Conservation (phyloP, 1,140 invertebrate genomes). For the Bombus picipes region DNA sequence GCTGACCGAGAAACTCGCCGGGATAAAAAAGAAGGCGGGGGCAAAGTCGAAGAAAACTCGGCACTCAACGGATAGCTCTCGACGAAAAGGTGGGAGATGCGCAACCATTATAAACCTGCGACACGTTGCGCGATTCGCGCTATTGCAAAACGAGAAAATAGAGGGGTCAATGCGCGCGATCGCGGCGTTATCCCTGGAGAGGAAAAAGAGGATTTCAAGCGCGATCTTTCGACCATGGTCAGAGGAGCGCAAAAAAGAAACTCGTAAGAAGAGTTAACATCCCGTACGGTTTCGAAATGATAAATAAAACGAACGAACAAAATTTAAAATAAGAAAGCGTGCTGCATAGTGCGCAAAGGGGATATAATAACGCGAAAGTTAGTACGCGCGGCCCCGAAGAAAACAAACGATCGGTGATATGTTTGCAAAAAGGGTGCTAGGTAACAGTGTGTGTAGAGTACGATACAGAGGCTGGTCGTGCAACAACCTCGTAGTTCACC, state of each 20-base stretch:
- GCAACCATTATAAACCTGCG: slow-evolving; percentile 1
- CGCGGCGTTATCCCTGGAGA: neutral
- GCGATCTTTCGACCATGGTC: neutral
- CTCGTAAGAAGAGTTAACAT: neutral
- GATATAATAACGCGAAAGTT: slow-evolving; percentile 52
- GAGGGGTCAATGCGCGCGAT: neutral
- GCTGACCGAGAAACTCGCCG: slow-evolving; percentile 51
- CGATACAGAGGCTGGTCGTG: slow-evolving; percentile 45
- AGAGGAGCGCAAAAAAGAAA: neutral
- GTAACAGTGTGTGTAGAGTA: slow-evolving; percentile 16
- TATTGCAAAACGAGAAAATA: slow-evolving; percentile 10
- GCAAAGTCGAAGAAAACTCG: slow-evolving; percentile 45
- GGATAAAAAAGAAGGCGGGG: slow-evolving; percentile 44
- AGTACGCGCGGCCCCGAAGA: slow-evolving; percentile 35
- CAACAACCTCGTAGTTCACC: slow-evolving; percentile 50
- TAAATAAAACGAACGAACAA: neutral
- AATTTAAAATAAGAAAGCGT: neutral
- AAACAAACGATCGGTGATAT: slow-evolving; percentile 23
- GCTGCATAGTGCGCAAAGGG: no score
- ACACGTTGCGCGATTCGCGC: slow-evolving; percentile 33
- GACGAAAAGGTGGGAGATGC: neutral
- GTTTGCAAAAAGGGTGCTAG: slow-evolving; percentile 58
- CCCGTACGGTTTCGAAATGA: neutral
- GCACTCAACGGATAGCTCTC: neutral
- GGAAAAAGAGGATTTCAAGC: neutral